phyloP scores from a whole-genome alignment of 1,140 invertebrate genomes.

The Prorops nasuta region DNA sequence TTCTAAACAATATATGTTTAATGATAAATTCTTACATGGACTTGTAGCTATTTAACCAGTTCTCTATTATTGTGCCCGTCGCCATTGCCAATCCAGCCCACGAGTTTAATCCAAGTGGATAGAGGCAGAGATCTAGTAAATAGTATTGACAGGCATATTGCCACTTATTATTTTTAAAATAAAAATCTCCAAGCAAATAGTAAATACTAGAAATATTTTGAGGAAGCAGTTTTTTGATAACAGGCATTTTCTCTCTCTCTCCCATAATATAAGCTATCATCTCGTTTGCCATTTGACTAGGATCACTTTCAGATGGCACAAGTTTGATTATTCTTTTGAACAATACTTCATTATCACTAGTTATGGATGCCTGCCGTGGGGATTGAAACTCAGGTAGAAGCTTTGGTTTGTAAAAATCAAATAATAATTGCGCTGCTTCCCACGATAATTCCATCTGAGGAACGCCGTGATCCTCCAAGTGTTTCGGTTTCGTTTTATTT shows the following conservation, averaged over 20 bases:
- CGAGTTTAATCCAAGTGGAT: conserved; percentile 79
- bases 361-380: conserved; percentile 69
- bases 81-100: conserved; percentile 89
- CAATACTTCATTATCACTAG: conserved; percentile 73
- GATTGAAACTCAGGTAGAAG: conserved; percentile 83
- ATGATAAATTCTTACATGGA: conserved; percentile 48
- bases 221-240: conserved; percentile 50
- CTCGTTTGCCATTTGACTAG: conserved; percentile 60
- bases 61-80: conserved; percentile 76
- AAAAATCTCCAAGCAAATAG: conserved; percentile 87
- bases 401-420: conserved; percentile 80
- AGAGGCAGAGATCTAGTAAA: conserved; percentile 76
- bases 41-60: conserved; percentile 74
- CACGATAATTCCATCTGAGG: conserved; percentile 73
- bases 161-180: conserved; percentile 85
- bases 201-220: conserved; percentile 72
- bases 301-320: conserved; percentile 68
- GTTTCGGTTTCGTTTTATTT: conserved; percentile 70
- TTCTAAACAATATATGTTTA: background rate
- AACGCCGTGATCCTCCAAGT: conserved; percentile 79
- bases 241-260: conserved; percentile 57
- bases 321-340: conserved; percentile 73
- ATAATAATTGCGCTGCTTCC: conserved; percentile 74
- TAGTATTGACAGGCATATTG: conserved; percentile 80
- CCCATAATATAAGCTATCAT: conserved; percentile 69